These are phyloP conservation scores for Phaetusa simplex DNA, from an alignment of 2,113 vertebrate species.

Conservation along the genomic window DNA sequence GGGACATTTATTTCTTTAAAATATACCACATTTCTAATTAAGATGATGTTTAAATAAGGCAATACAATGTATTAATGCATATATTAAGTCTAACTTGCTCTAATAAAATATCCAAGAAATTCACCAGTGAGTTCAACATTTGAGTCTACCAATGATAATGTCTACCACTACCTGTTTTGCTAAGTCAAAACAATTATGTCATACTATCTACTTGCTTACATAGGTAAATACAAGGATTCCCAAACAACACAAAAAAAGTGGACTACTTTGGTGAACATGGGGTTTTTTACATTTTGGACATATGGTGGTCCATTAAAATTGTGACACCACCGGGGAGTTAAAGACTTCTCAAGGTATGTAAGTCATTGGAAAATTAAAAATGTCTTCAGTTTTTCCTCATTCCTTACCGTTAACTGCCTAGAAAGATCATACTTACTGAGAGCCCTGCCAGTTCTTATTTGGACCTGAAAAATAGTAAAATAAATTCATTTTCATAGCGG, in stretches of 20 bases:
- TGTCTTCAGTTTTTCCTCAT: not conserved
- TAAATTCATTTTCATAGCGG: not conserved
- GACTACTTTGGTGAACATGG: not conserved
- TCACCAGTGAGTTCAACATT: not conserved
- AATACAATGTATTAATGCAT: not conserved
- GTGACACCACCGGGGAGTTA: not conserved
- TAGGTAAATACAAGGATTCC: not conserved
- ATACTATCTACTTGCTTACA: not conserved
- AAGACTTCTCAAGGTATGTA: not conserved
- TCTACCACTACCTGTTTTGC: not conserved
- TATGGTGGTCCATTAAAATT: not conserved
- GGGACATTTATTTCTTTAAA: slow-evolving; percentile 1
- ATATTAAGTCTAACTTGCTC: not conserved
- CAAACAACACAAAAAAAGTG: not conserved
- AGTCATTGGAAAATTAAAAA: not conserved
- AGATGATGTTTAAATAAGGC: not conserved
- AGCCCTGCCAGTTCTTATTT: not conserved
- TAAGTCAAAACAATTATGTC: not conserved
- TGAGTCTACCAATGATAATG: not conserved
- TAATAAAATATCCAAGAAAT: not conserved
- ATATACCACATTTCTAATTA: not conserved
- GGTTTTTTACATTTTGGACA: not conserved
- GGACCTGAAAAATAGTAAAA: not conserved
- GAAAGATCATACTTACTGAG: not conserved
- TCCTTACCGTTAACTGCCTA: not conserved